Evolutionary conservation across 2,888 invertebrate species (phyloP), one percentile per base, ranked within the genome.

Genomic region (Toxonevra muliebris): DNA sequence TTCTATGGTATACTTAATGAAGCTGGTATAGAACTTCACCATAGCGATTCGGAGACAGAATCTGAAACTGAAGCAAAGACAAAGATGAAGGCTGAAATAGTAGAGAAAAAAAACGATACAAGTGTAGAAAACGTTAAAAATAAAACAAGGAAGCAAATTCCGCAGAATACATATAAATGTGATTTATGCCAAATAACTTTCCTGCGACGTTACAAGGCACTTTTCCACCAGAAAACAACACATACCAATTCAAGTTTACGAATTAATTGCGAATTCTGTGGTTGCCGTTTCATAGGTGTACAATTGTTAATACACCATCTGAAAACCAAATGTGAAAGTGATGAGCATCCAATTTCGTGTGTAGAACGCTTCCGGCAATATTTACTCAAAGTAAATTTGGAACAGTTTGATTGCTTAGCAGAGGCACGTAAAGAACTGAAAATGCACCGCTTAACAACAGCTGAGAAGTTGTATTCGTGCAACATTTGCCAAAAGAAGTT

Each of bases 251-350:
- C 57, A 1, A 66, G 68, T 1, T 60, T 71, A 20, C 61, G 41
- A 1, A 59, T 73, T 19, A 69, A 69, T 17, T 74, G 74, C 48
- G 73, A 74, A 9, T 71, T 70, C 50, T 74, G 74, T 50, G 40
- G 65, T 3, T 68, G 68, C 13, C 70, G 69, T 30, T 74, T 69
- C n/a, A 68, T 73, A 7, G 69, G 73, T 30, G 61, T 72, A 58
- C 71, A 74, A 50, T 69, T 74, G 5, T 59, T 74, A 0, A 73
- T 74, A 30, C 68, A 72, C 19, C 74, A 74, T 43, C 54, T 74
- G n/a, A 74, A 74, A 62, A 74, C 74, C 0, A 73, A 72, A n/a
- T 74, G 74, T 50, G 74, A 74, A 45, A 71, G 68, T 52, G 74
- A 74, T 41, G 74, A 74, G 15, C 71, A 70, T 41, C 74, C 74